Evolutionary conservation across 2,113 vertebrate species (phyloP).

Genomic region (Gadus chalcogrammus): DNA sequence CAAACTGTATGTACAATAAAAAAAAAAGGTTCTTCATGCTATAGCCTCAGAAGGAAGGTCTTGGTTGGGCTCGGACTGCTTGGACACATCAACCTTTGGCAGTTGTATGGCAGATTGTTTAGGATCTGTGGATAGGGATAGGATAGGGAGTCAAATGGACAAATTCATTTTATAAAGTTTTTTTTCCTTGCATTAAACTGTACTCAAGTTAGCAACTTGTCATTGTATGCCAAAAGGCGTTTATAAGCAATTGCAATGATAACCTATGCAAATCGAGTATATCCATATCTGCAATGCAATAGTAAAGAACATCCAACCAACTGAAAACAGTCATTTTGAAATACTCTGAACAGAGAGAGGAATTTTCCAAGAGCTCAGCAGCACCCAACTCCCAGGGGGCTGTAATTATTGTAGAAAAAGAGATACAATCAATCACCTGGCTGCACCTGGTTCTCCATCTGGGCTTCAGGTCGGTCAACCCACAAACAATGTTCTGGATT

Average conservation of each 20-base stretch:
- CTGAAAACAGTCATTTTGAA: too few species aligned
- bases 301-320: too few species aligned
- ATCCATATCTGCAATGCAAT: too few species aligned
- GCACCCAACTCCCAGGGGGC: too few species aligned
- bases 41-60: background rate
- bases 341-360: too few species aligned
- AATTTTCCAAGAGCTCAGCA: too few species aligned
- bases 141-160: background rate
- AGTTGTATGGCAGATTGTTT: slow-evolving; percentile 22
- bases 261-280: too few species aligned
- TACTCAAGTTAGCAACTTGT: background rate
- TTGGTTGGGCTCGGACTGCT: slow-evolving; percentile 16
- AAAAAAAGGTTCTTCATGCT: background rate
- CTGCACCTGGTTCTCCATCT: slow-evolving; percentile 63
- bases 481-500: slow-evolving; percentile 74
- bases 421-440: slow-evolving; percentile 38
- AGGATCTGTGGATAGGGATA: slow-evolving; percentile 36
- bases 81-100: slow-evolving; percentile 14
- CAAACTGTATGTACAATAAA: background rate
- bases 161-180: background rate
- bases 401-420: too few species aligned
- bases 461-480: slow-evolving; percentile 74
- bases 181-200: background rate
- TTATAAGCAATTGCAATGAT: too few species aligned
- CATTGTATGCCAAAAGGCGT: too few species aligned